Evolutionary conservation across 1,140 invertebrate species (phyloP), one percentile per base, ranked within the genome.

Genomic region (Scaptodrosophila lebanonensis): DNA sequence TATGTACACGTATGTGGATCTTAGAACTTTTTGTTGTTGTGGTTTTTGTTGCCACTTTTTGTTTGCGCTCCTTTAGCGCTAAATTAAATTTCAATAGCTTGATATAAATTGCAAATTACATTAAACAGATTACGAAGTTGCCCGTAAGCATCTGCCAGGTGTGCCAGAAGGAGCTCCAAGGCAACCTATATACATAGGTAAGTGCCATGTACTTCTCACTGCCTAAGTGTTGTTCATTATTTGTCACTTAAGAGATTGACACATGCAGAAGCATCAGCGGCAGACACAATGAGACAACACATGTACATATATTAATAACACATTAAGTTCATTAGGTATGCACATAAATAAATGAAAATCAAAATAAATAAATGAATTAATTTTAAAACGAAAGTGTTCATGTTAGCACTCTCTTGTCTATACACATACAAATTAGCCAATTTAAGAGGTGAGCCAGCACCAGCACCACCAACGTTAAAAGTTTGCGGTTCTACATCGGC

Each of bases 41-140:
- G n/a, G n/a, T 35, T 27, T 48, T 22, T 30, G 7, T 17, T 45
- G n/a, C 17, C 32, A 33, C 25, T 13, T 33, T 17, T 25, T 20
- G 12, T 25, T 17, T 13, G n/a, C 9, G 18, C 45, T 11, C 22
- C 17, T 12, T 15, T 27, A 38, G 9, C 25, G 16, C 20, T 58
- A 52, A 79, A 75, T 70, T 50, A 75, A 66, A 75, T 61, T 75
- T 75, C 75, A 69, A 79, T 79, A 82, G 76, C 69, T 70, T 79
- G 59, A 79, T 79, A 79, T 79, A 79, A 79, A 79, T 82, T 79
- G 75, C 75, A 79, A 79, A 82, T 82, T 79, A 79, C 75, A 69
- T 79, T 79, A 79, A 79, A 79, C 75, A 75, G 75, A 79, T 79
- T 79, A 82, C 52, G 48, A n/a, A n/a, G 52, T 60, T 29, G 50